Conservation (phyloP, 2,888 invertebrate genomes). For the Trichogramma dendrolimi region DNA sequence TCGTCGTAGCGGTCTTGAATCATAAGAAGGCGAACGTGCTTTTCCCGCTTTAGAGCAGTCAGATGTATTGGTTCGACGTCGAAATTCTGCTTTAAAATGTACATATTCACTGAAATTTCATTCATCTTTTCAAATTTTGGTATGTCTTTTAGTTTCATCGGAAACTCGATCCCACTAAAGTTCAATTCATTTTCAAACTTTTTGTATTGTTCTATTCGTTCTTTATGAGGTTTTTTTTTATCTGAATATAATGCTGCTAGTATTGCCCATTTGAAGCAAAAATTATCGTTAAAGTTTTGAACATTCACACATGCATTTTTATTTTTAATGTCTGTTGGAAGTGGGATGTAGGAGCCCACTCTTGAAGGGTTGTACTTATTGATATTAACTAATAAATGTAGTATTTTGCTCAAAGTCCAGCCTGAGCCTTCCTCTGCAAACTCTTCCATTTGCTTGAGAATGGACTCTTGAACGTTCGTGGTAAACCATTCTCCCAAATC, state of each 20-base stretch:
- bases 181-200: constrained; percentile 22
- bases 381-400: too few relatives aligned
- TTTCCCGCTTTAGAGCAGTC: too few relatives aligned
- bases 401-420: too few relatives aligned
- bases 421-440: too few relatives aligned
- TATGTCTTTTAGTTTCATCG: constrained; percentile 30
- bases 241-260: constrained; percentile 31
- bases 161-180: constrained; percentile 31
- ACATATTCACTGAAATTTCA: constrained; percentile 14
- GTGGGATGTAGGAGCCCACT: neutral
- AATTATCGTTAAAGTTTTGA: too few relatives aligned
- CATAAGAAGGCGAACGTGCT: too few relatives aligned
- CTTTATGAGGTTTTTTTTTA: constrained; percentile 14
- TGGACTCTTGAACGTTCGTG: too few relatives aligned
- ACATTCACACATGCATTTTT: constrained; percentile 34
- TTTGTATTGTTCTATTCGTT: constrained; percentile 26
- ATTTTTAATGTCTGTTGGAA: neutral
- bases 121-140: constrained; percentile 31
- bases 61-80: too few relatives aligned
- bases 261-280: constrained; percentile 34
- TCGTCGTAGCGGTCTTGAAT: too few relatives aligned
- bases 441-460: too few relatives aligned
- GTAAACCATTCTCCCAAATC: too few relatives aligned
- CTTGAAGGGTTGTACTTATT: too few relatives aligned
- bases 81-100: neutral